Evolutionary conservation across 2,888 invertebrate species (phyloP), one percentile per base, ranked within the genome.

Genomic region (Scaptomyza caliginosa): DNA sequence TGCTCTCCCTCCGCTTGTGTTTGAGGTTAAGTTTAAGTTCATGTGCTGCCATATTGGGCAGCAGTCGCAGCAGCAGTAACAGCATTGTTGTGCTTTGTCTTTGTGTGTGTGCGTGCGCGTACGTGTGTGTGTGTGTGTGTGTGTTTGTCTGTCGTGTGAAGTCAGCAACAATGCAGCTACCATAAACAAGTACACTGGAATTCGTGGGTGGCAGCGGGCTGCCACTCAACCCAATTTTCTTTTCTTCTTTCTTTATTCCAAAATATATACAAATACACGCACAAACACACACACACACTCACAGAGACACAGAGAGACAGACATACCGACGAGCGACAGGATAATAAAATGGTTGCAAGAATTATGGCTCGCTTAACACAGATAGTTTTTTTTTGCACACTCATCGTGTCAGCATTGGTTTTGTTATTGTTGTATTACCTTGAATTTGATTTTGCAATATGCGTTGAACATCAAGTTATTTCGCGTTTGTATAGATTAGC

Each of bases 1-100:
- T 43, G 43, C 26, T 43, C 26, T 28, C 11, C 26, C 13, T 17
- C 26, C 13, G 8, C 4, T 17, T 17, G 11, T 63, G 56, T 74
- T 74, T 74, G 74, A 74, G 74, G 74, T 74, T 74, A 74, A 71
- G 73, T 74, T 70, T 74, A 74, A 74, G 71, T 71, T 74, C 67
- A 74, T 62, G 67, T 55, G 73, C 73, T 74, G 75, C 74, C 73
- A 74, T 74, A 67, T 74, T 74, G 70, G 62, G 60, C 42, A 58
- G 56, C 46, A 50, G 39, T 52, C 39, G 13, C 21, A 39, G 38
- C 24, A 28, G 38, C 24, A 34, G 39, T 17, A 40, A 36, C 54
- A 54, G 38, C 24, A 23, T 49, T 55, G 48, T 69, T 57, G 51
- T 59, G 48, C 36, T 56, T 62, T 57, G 57, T 45, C 17, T 36